phyloP scores from a whole-genome alignment of 2,888 invertebrate species.

The Geophilus truncorum region DNA sequence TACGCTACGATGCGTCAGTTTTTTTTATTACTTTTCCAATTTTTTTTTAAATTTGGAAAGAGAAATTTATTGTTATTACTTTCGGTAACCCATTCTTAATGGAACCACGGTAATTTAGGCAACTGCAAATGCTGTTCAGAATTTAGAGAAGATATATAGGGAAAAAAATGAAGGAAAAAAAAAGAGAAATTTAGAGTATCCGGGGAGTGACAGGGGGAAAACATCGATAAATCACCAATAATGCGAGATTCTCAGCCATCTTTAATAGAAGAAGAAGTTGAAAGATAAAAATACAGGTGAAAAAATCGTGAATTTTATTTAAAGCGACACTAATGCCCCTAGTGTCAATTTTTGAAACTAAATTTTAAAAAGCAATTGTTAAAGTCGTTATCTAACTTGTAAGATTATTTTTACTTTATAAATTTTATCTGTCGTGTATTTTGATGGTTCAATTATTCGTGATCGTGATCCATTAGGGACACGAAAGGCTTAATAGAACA shows the following conservation, averaged over 20 bases:
- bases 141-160: not conserved
- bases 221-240: not conserved
- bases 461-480: no score
- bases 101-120: conserved; percentile 12
- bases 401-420: no score
- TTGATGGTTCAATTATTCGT: not conserved
- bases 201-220: conserved; percentile 9
- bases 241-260: not conserved
- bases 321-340: no score
- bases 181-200: conserved; percentile 1
- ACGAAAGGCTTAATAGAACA: not conserved
- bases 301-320: no score
- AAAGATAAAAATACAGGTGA: not conserved
- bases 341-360: no score
- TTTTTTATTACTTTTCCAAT: no score
- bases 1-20: no score
- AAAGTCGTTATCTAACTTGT: no score
- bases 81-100: conserved; percentile 7
- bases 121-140: conserved; percentile 13
- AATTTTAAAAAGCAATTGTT: no score
- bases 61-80: conserved; percentile 17
- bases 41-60: not conserved
- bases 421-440: no score
- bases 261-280: no score
- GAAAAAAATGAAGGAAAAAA: not conserved